These are phyloP conservation scores for Dysmachus trigonus DNA, from an alignment of 2,888 invertebrate species.

Conservation along the genomic window DNA sequence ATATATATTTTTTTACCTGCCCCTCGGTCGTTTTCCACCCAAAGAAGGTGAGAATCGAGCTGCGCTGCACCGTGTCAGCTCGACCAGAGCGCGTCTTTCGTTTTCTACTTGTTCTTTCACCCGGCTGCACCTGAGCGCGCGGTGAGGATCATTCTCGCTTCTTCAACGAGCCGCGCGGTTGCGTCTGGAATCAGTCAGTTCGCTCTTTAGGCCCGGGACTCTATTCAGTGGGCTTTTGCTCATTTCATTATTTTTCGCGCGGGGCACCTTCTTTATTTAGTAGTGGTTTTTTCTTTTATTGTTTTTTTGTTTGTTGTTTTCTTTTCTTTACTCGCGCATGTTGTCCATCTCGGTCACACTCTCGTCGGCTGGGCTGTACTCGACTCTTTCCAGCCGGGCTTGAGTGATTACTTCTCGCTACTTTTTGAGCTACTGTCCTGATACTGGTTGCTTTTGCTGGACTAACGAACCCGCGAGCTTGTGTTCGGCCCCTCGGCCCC, in stretches of 20 bases:
- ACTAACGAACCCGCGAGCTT: background rate
- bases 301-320: background rate
- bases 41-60: background rate
- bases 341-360: background rate
- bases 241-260: conserved; percentile 30
- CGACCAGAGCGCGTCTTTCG: background rate
- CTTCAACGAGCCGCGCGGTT: background rate
- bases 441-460: conserved; percentile 21
- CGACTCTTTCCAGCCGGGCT: background rate
- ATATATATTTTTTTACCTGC: too few relatives aligned
- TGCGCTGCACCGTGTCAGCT: background rate
- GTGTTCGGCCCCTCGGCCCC: background rate
- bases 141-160: background rate
- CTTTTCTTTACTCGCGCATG: background rate
- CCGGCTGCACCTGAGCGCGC: background rate
- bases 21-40: background rate
- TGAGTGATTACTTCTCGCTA: conserved; percentile 31
- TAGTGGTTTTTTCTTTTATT: too few relatives aligned
- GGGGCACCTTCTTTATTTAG: background rate
- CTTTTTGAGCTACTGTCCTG: conserved; percentile 37
- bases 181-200: conserved; percentile 11
- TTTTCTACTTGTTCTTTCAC: conserved; percentile 13
- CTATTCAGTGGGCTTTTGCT: conserved; percentile 32
- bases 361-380: background rate
- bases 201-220: conserved; percentile 5